Evolutionary conservation across 2,113 vertebrate genomes (phyloP).

Genomic region (Meles meles): DNA sequence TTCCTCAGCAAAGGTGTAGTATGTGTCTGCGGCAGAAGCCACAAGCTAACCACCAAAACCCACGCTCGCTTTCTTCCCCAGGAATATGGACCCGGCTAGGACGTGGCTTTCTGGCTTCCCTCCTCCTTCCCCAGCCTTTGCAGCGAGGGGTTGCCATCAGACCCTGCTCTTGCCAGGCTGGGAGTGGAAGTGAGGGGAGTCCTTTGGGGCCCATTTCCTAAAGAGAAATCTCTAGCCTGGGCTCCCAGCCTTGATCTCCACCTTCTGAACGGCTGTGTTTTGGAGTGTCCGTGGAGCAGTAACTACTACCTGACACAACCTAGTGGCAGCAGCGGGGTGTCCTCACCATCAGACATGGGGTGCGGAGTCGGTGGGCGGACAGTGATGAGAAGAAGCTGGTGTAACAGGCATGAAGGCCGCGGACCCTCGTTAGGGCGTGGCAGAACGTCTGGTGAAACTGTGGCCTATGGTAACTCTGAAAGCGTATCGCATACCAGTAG

Average conservation of each 20-base stretch:
- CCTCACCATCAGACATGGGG: neutral
- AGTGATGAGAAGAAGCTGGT: neutral
- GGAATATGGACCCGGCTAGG: neutral
- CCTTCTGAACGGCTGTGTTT: neutral
- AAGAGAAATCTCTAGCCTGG: neutral
- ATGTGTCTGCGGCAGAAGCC: too few relatives aligned
- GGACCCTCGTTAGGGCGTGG: neutral
- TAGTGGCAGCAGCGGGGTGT: neutral
- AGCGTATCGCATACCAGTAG: neutral
- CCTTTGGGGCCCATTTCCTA: neutral
- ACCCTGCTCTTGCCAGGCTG: neutral
- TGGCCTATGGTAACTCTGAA: neutral
- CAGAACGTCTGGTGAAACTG: neutral
- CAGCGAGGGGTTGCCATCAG: neutral
- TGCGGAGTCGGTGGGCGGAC: neutral
- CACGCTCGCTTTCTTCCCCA: neutral
- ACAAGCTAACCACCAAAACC: neutral
- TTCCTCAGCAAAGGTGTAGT: neutral
- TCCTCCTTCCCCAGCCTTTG: neutral
- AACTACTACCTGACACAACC: neutral
- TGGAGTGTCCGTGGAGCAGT: neutral
- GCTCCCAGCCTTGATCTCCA: neutral
- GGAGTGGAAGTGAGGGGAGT: neutral
- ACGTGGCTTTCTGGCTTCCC: neutral
- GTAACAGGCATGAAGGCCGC: fast-evolving